These are phyloP conservation scores for Patella depressa DNA, from an alignment of 2,888 invertebrate species.

Conservation along the genomic window DNA sequence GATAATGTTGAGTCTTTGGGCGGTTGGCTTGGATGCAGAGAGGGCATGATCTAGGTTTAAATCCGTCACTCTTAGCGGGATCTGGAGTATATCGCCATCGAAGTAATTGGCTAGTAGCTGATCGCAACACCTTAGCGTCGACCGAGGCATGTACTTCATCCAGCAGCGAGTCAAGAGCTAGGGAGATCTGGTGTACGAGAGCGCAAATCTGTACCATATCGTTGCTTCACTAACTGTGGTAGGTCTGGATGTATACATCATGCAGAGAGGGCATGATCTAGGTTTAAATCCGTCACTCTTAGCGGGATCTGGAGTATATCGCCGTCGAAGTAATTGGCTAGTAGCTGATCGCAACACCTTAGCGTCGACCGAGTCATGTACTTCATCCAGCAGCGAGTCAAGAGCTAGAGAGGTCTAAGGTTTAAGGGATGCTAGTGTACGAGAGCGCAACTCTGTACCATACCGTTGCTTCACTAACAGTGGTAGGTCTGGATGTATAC, in stretches of 20 bases:
- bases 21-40: conserved; percentile 31
- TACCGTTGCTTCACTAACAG: conserved; percentile 40
- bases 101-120: conserved; percentile 16
- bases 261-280: conserved; percentile 36
- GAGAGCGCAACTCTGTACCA: conserved; percentile 37
- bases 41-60: conserved; percentile 27
- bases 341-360: conserved; percentile 29
- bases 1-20: conserved; percentile 23
- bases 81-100: no score
- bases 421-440: conserved; percentile 42
- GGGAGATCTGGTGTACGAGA: conserved; percentile 43
- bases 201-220: no score
- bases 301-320: neutral
- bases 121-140: conserved; percentile 29
- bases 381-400: conserved; percentile 38
- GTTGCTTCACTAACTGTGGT: no score
- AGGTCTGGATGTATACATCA: no score
- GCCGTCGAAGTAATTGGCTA: neutral
- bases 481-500: conserved; percentile 37
- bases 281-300: neutral
- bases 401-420: conserved; percentile 41
- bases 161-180: conserved; percentile 35
- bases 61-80: neutral
- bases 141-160: conserved; percentile 35
- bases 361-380: conserved; percentile 26